Percentiles rank a stretch among this genome's conserved stretches.
Evolutionary conservation across 2,113 vertebrate genomes (phyloP).

Genomic region (Psettodes erumei): DNA sequence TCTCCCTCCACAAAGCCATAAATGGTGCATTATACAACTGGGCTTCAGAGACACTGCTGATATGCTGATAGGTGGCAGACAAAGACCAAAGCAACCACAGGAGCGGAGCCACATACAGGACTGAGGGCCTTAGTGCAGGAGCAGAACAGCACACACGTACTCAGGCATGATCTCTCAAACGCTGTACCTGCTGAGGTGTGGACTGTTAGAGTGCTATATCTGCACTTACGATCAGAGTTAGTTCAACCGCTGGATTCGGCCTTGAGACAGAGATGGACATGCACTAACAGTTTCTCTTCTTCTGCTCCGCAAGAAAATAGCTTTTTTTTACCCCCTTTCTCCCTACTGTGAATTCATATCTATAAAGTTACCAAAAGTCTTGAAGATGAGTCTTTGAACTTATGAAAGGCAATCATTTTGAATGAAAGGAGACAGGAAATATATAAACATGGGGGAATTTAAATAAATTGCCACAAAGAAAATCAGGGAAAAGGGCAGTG

Average conservation of each 20-base stretch:
- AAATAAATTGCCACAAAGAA: conserved; percentile 81
- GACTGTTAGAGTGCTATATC: conserved; percentile 63
- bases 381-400: conserved; percentile 80
- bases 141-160: conserved; percentile 61
- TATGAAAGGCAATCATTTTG: conserved; percentile 79
- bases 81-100: conserved; percentile 81
- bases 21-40: conserved; percentile 81
- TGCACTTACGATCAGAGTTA: conserved; percentile 56
- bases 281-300: conserved; percentile 52
- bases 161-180: conserved; percentile 50
- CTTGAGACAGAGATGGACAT: conserved; percentile 68
- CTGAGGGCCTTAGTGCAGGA: conserved; percentile 58
- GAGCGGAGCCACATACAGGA: conserved; percentile 71
- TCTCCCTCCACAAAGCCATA: conserved; percentile 82
- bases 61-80: conserved; percentile 81
- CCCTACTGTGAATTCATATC: conserved; percentile 67
- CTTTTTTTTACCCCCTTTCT: conserved; percentile 7
- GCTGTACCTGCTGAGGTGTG: conserved; percentile 65
- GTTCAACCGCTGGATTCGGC: conserved; percentile 60
- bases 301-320: conserved; percentile 68
- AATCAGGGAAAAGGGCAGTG: conserved; percentile 71
- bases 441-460: conserved; percentile 83
- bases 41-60: conserved; percentile 83
- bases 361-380: conserved; percentile 78
- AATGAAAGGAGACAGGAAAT: conserved; percentile 79